Evolutionary conservation across 2,113 vertebrate species (phyloP), one percentile per base, ranked within the genome.

Genomic region (Eudyptes chrysolophus): DNA sequence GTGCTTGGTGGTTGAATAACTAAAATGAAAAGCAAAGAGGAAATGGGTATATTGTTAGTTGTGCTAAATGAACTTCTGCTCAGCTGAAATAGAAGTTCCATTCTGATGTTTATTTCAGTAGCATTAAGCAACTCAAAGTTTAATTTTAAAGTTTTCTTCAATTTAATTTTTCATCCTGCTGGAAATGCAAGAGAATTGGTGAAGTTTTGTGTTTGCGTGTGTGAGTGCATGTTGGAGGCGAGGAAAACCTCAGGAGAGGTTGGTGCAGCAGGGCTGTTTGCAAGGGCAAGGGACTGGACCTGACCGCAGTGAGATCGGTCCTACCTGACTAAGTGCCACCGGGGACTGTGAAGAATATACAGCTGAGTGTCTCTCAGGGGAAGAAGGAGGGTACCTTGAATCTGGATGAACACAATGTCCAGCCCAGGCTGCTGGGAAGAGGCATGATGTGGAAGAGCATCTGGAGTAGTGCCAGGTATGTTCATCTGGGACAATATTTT

Each of bases 171-270:
- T 87, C 20, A 32, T 60, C 46, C 40, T 62, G 32, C 34, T 94
- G 77, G 29, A 71, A 44, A 22, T n/a, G 36, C 16, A 48, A 32
- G 34, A 60, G 34, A 32, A 26, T 13, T 60, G 80, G 16, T 78
- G 34, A 75, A 77, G 13, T 8, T 69, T 6, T 55, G 22, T 54
- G 19, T 55, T 78, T 76, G n/a, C 0, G 0, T 68, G 48, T 68
- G 25, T 48, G 60, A 57, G 27, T 44, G 44, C 38, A 8, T 58
- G 57, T 18, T 71, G 51, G 44, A 66, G 38, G 22, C 38, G 48
- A 87, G 55, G 32, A 84, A 60, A 60, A 55, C 48, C n/a, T 72
- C 44, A 13, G 64, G 52, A 58, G 36, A 54, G 26, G 44, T 0
- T 1, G 27, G 16, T 70, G 76, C 83, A 77, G 51, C 22, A 46